phyloP scores from a whole-genome alignment of 2,888 invertebrate species.

The Luperina testacea region DNA sequence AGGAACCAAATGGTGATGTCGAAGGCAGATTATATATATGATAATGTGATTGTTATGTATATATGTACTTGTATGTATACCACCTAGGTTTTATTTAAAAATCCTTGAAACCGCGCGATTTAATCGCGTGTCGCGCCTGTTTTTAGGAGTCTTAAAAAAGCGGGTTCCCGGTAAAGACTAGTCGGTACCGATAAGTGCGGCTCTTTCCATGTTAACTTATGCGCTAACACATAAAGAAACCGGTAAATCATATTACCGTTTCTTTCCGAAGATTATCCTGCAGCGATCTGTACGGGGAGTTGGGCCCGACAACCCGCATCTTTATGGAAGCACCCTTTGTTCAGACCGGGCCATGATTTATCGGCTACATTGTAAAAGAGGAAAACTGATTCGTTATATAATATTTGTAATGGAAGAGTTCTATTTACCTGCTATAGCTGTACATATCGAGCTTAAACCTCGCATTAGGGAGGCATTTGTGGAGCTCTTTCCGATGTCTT shows the following conservation, averaged over 20 bases:
- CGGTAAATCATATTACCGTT: neutral
- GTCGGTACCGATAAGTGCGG: neutral
- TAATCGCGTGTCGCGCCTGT: no score
- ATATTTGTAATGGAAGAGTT: neutral
- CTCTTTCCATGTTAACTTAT: no score
- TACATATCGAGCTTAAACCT: slow-evolving; percentile 70
- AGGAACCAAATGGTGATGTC: neutral
- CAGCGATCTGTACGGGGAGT: neutral
- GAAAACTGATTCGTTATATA: neutral
- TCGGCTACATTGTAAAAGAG: neutral
- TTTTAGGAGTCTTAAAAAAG: neutral
- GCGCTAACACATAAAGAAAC: neutral
- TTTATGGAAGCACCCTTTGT: neutral
- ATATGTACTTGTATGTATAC: no score
- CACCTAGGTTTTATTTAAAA: neutral
- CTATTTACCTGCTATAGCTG: slow-evolving; percentile 75
- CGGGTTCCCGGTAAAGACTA: neutral
- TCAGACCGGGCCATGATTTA: neutral
- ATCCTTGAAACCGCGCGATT: neutral
- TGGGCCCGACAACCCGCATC: neutral
- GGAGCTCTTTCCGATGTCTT: slow-evolving; percentile 74
- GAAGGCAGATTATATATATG: no score
- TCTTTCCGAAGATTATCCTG: neutral
- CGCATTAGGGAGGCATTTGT: slow-evolving; percentile 72
- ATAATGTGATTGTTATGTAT: neutral